Percentiles rank a stretch among this genome's conserved stretches.
Evolutionary conservation across 1,140 invertebrate species (phyloP).

Genomic region (Neotoxoptera formosana): DNA sequence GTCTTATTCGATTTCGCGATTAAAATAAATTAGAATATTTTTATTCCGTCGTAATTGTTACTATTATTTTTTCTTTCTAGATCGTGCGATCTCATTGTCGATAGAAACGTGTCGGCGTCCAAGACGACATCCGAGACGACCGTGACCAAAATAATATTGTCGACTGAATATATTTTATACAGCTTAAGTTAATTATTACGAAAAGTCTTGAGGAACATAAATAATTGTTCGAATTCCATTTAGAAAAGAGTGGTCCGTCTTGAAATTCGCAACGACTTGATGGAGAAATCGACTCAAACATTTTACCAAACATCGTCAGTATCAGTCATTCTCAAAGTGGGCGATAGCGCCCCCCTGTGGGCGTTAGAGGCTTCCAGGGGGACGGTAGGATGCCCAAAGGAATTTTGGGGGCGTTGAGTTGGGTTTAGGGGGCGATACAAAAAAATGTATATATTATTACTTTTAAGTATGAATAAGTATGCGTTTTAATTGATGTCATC

Average conservation of each 20-base stretch:
- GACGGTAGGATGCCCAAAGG: too few species aligned
- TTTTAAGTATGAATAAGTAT: too few species aligned
- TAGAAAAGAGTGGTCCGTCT: neutral
- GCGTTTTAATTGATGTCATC: too few species aligned
- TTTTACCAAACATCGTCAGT: neutral
- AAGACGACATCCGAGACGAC: neutral
- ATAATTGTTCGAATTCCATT: neutral
- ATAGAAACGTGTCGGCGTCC: neutral
- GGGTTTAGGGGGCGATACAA: too few species aligned
- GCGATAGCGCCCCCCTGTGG: too few species aligned
- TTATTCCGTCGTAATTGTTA: neutral
- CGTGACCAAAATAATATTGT: neutral
- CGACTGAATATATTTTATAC: neutral
- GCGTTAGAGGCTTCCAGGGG: too few species aligned
- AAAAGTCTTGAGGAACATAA: neutral
- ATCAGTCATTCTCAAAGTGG: too few species aligned
- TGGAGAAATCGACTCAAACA: neutral
- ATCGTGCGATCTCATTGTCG: neutral
- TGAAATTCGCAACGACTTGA: neutral
- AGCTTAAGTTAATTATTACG: neutral
- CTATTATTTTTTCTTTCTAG: neutral
- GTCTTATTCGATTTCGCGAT: neutral
- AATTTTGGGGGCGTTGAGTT: too few species aligned
- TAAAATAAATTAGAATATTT: conserved; percentile 11
- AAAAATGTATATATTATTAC: too few species aligned